Evolutionary conservation across 2,888 invertebrate species (phyloP), one percentile per base, ranked within the genome.

Genomic region (Chymomyza procnemis): DNA sequence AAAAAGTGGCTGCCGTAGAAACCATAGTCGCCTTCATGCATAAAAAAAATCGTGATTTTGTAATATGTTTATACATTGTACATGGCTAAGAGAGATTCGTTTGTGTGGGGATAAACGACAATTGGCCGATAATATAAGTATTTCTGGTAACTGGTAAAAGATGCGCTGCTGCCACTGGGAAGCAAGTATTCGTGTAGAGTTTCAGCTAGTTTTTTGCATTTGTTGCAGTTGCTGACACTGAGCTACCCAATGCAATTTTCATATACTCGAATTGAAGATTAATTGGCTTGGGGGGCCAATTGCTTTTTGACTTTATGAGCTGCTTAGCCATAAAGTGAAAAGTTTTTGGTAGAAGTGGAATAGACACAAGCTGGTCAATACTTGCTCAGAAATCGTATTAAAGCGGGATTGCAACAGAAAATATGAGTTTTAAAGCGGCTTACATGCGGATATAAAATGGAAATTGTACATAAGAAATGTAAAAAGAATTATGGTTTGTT

Each of bases 31-130:
- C 64, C 56, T 41, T n/a, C 19, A n/a, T 47, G 52, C 9, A 12
- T 61, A 55, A 66, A 67, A n/a, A 22, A 66, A 74, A 74, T 71
- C 66, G 30, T 56, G 56, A 56, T 56, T 56, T 30, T 22, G 30
- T 22, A 56, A 56, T 56, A 56, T 56, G 50, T 50, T n/a, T 47
- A 19, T 21, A 3, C 4, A 26, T 26, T 6, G 26, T 6, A 26
- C 4, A 26, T 26, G 26, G 2, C 26, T 26, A 26, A 26, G 6
- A 26, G 26, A 6, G 26, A 6, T 1, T 26, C 6, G 5, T 12
- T 34, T 2, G 9, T 34, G 34, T 4, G 34, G 8, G 34, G 34
- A 26, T 22, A 26, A 56, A 26, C 56, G 21, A 56, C 22, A 56
- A 21, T 16, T 26, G 21, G 21, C 26, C 14, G 21, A 26, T 56